Evolutionary conservation across 1,140 invertebrate species (phyloP).

Genomic region (Trigoniulus corallinus): DNA sequence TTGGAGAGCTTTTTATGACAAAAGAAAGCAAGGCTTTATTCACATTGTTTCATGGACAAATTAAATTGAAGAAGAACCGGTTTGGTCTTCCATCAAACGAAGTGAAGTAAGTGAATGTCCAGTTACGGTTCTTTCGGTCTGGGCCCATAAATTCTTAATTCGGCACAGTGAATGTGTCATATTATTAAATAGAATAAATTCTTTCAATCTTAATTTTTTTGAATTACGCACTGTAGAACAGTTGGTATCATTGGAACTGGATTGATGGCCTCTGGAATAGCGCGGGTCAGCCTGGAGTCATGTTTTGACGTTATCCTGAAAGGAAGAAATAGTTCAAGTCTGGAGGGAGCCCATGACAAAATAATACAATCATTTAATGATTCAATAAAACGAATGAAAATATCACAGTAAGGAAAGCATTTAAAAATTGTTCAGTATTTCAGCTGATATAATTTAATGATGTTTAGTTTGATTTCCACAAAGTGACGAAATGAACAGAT

Average conservation of each 20-base stretch:
- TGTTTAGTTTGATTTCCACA: not conserved
- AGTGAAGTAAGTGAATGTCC: constrained; percentile 50
- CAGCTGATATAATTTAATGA: too few relatives aligned
- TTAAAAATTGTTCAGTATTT: not conserved
- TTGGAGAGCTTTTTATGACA: constrained; percentile 80
- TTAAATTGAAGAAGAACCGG: constrained; percentile 93
- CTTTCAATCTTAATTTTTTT: constrained; percentile 56
- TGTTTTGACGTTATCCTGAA: constrained; percentile 80
- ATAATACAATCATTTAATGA: constrained; percentile 64
- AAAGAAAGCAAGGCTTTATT: constrained; percentile 81
- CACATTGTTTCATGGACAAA: constrained; percentile 88
- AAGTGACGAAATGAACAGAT: constrained; percentile 60
- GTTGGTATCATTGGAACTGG: too few relatives aligned
- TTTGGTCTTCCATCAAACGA: constrained; percentile 66
- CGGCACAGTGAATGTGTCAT: not conserved
- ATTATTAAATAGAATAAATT: too few relatives aligned
- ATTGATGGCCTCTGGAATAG: constrained; percentile 95
- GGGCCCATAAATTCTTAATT: not conserved
- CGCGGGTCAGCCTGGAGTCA: constrained; percentile 93
- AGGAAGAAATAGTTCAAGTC: constrained; percentile 63
- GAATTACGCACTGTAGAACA: too few relatives aligned
- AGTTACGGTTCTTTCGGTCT: too few relatives aligned
- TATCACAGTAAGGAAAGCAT: constrained; percentile 35
- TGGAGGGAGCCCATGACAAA: constrained; percentile 76
- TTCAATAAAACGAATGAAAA: constrained; percentile 64